A percentile compares a stretch with the other conserved stretches of the same genome.
Conservation (phyloP, 1,140 invertebrate genomes). For the Rhopalosiphum maidis region DNA sequence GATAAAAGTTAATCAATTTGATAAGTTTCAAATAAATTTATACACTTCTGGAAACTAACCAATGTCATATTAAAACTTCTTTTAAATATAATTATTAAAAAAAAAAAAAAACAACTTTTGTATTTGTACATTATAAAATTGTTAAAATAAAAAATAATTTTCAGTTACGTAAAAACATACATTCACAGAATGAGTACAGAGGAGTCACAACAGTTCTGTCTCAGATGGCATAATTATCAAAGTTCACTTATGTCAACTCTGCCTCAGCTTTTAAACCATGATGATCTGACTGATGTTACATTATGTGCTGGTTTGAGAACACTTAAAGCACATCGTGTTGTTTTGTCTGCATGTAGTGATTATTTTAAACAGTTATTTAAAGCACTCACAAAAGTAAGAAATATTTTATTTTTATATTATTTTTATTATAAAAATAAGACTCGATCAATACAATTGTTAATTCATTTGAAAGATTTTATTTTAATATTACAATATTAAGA, state of each 20-base stretch:
- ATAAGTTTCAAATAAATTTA: not conserved
- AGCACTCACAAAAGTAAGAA: constrained; percentile 64
- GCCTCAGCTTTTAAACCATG: constrained; percentile 80
- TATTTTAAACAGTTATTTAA: constrained; percentile 91
- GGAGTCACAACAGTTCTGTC: constrained; percentile 75
- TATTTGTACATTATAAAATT: not conserved
- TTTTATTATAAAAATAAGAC: constrained; percentile 46
- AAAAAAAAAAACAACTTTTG: not conserved
- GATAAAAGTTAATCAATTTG: not conserved
- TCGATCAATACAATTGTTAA: not conserved
- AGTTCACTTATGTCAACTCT: constrained; percentile 83
- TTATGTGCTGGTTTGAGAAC: constrained; percentile 81
- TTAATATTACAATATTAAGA: too few relatives aligned
- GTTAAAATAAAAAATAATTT: constrained; percentile 14
- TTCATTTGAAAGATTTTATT: not conserved
- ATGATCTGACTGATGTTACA: constrained; percentile 88
- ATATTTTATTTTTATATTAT: constrained; percentile 33
- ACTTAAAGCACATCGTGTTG: constrained; percentile 83
- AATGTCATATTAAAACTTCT: not conserved
- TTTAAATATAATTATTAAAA: not conserved
- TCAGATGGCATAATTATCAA: constrained; percentile 81
- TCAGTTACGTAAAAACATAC: constrained; percentile 2
- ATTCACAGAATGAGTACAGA: constrained; percentile 65
- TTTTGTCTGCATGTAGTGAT: constrained; percentile 88
- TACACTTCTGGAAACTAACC: not conserved